These are phyloP conservation scores for Sorex fumeus DNA, from an alignment of 2,113 vertebrate genomes.

Conservation along the genomic window DNA sequence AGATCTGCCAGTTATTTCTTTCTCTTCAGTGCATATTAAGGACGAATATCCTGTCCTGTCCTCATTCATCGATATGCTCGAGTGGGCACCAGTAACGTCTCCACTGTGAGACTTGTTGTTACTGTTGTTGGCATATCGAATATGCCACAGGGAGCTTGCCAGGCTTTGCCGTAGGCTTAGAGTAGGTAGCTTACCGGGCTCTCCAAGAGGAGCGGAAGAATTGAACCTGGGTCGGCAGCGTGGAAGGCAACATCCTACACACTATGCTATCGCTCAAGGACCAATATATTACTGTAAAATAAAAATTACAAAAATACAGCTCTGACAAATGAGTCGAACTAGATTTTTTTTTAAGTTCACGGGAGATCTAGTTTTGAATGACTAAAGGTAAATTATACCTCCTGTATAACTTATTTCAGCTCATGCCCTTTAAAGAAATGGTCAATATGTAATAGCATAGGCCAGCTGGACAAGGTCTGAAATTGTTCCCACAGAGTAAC, in stretches of 20 bases:
- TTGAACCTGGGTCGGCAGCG: no score
- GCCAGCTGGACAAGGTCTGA: neutral
- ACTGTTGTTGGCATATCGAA: no score
- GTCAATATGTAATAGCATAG: neutral
- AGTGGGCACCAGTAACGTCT: no score
- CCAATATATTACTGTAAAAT: constrained; percentile 49
- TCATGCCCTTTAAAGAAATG: neutral
- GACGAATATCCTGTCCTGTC: no score
- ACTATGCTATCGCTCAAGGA: no score
- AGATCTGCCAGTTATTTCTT: neutral
- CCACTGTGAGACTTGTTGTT: no score
- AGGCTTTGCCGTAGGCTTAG: no score
- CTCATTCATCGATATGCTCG: no score
- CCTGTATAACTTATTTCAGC: neutral
- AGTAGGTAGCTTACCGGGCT: no score
- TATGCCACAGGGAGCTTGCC: no score
- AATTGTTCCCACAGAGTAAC: neutral
- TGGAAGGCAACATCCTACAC: no score
- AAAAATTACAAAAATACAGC: constrained; percentile 1
- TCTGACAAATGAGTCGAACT: neutral
- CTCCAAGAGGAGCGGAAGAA: no score
- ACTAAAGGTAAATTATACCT: neutral
- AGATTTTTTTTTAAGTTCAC: constrained; percentile 5
- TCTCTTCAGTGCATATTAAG: neutral
- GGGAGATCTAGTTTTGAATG: neutral